phyloP scores from a whole-genome alignment of 2,888 invertebrate species.

The Stramonita haemastoma region DNA sequence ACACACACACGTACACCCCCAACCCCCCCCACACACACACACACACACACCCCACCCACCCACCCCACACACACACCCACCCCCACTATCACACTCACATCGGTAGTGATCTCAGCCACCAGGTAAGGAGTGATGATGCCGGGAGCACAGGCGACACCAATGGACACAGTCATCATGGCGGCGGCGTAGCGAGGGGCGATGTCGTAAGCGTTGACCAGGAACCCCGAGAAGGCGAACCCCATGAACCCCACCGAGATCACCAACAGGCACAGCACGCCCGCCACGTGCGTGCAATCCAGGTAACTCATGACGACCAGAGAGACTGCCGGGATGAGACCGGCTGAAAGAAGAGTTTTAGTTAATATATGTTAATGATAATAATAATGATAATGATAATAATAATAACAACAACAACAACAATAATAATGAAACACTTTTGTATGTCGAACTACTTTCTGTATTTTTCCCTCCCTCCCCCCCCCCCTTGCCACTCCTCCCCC shows the following conservation, averaged over 20 bases:
- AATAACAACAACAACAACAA: too few species aligned
- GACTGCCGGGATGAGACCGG: conserved; percentile 58
- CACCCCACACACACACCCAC: not conserved
- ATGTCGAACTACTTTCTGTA: too few species aligned
- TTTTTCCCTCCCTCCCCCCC: too few species aligned
- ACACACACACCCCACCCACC: too few species aligned
- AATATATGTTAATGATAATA: too few species aligned
- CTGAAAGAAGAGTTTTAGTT: conserved; percentile 49
- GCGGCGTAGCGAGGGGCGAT: conserved; percentile 56
- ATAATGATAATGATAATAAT: too few species aligned
- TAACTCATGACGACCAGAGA: conserved; percentile 62
- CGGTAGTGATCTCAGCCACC: conserved; percentile 53
- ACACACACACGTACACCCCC: too few species aligned
- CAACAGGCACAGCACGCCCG: conserved; percentile 60
- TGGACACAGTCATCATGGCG: conserved; percentile 51
- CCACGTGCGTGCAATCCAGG: conserved; percentile 58
- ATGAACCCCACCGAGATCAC: conserved; percentile 56
- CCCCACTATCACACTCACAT: conserved; percentile 43
- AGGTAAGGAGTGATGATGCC: conserved; percentile 56
- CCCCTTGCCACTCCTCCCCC: too few species aligned
- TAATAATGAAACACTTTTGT: too few species aligned
- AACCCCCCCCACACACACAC: too few species aligned
- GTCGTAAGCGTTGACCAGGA: conserved; percentile 55
- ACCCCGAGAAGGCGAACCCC: conserved; percentile 62
- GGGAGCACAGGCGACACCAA: conserved; percentile 51